These are phyloP conservation scores for Pseudois nayaur DNA, from an alignment of 2,113 vertebrate species.

Conservation along the genomic window DNA sequence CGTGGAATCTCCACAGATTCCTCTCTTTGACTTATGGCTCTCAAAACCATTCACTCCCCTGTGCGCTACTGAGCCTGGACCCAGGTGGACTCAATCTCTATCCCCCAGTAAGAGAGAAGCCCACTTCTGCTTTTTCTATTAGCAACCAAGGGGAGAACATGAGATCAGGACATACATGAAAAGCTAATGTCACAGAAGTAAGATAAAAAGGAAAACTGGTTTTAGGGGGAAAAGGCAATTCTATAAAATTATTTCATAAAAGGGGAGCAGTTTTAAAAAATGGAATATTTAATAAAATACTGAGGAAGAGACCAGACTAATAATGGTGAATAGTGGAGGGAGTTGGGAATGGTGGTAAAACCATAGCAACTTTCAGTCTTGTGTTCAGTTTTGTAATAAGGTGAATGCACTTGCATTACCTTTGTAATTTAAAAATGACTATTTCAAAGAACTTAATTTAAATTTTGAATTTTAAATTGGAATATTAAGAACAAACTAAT, in stretches of 20 bases:
- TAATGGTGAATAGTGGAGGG: neutral
- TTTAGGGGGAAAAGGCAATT: neutral
- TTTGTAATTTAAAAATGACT: neutral
- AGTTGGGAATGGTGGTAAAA: neutral
- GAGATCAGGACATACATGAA: neutral
- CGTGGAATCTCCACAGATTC: neutral
- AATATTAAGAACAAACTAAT: neutral
- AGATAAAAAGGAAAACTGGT: neutral
- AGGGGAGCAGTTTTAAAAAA: neutral
- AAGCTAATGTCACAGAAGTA: neutral
- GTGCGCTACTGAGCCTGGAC: neutral
- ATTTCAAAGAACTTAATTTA: neutral
- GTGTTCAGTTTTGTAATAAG: neutral
- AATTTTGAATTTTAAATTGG: neutral
- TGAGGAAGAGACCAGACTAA: neutral
- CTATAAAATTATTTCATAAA: neutral
- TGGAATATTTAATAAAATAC: neutral
- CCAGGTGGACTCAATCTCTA: neutral
- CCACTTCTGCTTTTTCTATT: neutral
- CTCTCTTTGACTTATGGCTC: neutral
- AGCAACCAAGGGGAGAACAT: neutral
- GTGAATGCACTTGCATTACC: neutral
- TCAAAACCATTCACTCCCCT: neutral
- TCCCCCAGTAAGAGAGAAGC: neutral
- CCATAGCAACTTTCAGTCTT: neutral